phyloP scores from a whole-genome alignment of 2,113 vertebrate genomes.

The Pelmatolapia mariae region DNA sequence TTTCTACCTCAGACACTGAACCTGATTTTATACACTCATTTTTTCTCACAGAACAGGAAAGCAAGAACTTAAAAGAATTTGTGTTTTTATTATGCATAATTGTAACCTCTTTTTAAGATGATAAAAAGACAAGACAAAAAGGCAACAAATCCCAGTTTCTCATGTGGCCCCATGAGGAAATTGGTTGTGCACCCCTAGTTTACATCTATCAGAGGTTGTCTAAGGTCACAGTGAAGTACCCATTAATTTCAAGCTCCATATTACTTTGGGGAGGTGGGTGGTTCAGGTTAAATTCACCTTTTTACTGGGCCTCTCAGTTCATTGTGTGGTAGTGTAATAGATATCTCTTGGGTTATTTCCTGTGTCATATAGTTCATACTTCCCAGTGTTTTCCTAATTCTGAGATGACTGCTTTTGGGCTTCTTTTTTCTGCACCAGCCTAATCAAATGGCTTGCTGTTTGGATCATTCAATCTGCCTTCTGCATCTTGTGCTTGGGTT shows the following conservation, averaged over 20 bases:
- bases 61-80: not conserved
- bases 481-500: not conserved
- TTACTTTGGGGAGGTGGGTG: not conserved
- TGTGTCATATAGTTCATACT: not conserved
- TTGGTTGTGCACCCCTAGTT: fast-evolving
- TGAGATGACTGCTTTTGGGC: not conserved
- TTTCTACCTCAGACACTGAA: not conserved
- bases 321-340: fast-evolving
- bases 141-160: not conserved
- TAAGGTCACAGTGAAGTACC: not conserved
- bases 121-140: not conserved
- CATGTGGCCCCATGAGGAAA: not conserved
- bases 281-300: fast-evolving
- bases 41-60: not conserved
- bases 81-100: not conserved
- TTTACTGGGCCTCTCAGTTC: not conserved
- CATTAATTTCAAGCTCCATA: not conserved
- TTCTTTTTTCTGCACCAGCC: not conserved
- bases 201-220: fast-evolving
- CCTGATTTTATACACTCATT: not conserved
- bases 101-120: not conserved
- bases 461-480: not conserved
- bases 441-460: not conserved
- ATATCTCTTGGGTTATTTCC: not conserved
- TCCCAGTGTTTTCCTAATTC: not conserved